A percentile compares a stretch with the other conserved stretches of the same genome.
Conservation (phyloP, 2,113 vertebrate genomes). For the Indri indri region DNA sequence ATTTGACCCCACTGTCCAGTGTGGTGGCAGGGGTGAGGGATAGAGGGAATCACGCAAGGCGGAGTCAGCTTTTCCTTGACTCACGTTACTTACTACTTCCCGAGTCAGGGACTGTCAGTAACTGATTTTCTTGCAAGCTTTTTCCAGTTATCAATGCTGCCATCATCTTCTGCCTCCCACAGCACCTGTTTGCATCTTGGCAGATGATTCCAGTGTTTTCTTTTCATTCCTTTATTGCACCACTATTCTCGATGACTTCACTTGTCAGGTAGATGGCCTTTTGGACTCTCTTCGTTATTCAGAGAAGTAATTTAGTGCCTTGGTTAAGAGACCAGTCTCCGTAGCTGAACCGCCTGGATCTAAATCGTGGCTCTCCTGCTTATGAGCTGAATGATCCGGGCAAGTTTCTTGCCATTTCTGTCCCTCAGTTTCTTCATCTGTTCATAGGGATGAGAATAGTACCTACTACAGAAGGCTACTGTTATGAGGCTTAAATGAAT, state of each 20-base stretch:
- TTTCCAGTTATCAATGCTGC: background rate
- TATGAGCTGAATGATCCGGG: background rate
- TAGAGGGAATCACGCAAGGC: background rate
- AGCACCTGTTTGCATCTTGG: background rate
- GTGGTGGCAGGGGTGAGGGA: rapidly evolving
- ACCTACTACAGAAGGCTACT: background rate
- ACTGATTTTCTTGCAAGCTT: background rate
- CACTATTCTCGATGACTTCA: background rate
- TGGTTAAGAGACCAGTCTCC: background rate
- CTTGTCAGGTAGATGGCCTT: background rate
- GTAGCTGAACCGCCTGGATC: background rate
- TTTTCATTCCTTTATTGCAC: background rate
- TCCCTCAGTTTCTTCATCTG: background rate
- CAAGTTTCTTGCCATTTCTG: background rate
- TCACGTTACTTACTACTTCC: rapidly evolving
- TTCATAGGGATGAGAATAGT: background rate
- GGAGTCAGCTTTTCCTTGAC: background rate
- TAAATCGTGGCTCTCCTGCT: background rate
- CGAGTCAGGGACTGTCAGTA: background rate
- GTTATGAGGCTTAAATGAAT: background rate
- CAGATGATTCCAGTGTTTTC: background rate
- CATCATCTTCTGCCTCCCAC: background rate
- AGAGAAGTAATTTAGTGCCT: background rate
- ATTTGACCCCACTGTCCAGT: too few species aligned
- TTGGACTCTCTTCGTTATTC: background rate